Evolutionary conservation across 2,113 vertebrate species (phyloP).

Genomic region (Sakesphorus luctuosus): DNA sequence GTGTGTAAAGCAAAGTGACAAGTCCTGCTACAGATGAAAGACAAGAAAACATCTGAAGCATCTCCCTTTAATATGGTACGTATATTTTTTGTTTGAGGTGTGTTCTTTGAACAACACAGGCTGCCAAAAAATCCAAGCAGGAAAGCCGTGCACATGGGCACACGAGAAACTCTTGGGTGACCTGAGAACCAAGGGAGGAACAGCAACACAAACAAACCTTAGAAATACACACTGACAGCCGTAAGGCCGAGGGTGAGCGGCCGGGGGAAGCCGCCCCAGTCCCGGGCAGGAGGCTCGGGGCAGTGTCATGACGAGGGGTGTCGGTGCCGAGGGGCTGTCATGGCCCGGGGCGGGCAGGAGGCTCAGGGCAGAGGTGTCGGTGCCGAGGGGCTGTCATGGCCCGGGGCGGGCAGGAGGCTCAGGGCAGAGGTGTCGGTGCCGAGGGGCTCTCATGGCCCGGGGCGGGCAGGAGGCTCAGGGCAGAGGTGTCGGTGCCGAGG

Average conservation of each 20-base stretch:
- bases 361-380: too few relatives aligned
- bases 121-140: neutral
- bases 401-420: too few relatives aligned
- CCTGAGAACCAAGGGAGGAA: neutral
- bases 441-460: too few relatives aligned
- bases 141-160: neutral
- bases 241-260: fast-evolving
- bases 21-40: neutral
- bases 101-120: neutral
- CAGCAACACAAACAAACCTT: neutral
- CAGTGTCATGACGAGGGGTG: too few relatives aligned
- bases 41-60: neutral
- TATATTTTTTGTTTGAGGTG: neutral
- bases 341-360: too few relatives aligned
- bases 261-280: too few relatives aligned
- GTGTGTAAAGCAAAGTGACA: neutral
- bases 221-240: neutral
- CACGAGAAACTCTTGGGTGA: neutral
- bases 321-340: too few relatives aligned
- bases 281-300: too few relatives aligned
- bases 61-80: neutral
- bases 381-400: too few relatives aligned
- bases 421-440: too few relatives aligned
- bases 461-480: too few relatives aligned
- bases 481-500: too few relatives aligned